Percentiles rank a stretch among this genome's conserved stretches.
phyloP scores from a whole-genome alignment of 2,888 invertebrate genomes.

The Koerneria pararmatus region DNA sequence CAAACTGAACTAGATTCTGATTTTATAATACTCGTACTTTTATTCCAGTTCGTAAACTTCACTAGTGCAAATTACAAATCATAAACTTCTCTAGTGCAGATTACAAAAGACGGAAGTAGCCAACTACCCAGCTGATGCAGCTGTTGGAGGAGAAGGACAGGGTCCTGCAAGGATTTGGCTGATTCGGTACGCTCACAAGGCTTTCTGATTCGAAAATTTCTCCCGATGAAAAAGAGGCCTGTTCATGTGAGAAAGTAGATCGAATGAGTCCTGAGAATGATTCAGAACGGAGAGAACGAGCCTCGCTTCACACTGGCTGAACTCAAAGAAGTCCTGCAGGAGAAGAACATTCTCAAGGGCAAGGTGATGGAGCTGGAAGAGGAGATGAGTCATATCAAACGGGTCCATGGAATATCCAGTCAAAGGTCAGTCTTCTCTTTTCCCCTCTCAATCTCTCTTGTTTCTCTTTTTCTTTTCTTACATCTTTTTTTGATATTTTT shows the following conservation, averaged over 20 bases:
- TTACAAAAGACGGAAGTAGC: constrained; percentile 85
- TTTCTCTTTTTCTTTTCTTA: not conserved
- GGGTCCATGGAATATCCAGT: constrained; percentile 18
- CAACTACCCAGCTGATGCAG: constrained; percentile 71
- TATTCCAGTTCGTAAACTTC: not conserved
- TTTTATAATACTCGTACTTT: not conserved
- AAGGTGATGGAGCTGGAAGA: constrained; percentile 87
- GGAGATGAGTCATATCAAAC: constrained; percentile 69
- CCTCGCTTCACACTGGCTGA: constrained; percentile 81
- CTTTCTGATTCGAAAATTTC: not conserved
- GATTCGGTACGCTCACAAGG: constrained; percentile 29
- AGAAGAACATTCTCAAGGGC: constrained; percentile 83
- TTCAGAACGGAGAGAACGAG: constrained; percentile 65
- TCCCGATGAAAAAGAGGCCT: not conserved
- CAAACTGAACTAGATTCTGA: not conserved
- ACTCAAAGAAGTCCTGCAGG: constrained; percentile 79
- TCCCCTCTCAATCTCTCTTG: not conserved
- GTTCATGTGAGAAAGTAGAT: not conserved
- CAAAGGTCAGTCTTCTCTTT: not conserved
- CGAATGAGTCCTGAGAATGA: not conserved
- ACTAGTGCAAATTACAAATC: constrained; percentile 78
- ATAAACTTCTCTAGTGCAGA: constrained; percentile 68
- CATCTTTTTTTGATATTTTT: not conserved
- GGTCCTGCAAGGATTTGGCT: constrained; percentile 72
- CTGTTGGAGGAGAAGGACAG: constrained; percentile 71